phyloP scores from a whole-genome alignment of 2,113 vertebrate species.

The Zapus hudsonius region DNA sequence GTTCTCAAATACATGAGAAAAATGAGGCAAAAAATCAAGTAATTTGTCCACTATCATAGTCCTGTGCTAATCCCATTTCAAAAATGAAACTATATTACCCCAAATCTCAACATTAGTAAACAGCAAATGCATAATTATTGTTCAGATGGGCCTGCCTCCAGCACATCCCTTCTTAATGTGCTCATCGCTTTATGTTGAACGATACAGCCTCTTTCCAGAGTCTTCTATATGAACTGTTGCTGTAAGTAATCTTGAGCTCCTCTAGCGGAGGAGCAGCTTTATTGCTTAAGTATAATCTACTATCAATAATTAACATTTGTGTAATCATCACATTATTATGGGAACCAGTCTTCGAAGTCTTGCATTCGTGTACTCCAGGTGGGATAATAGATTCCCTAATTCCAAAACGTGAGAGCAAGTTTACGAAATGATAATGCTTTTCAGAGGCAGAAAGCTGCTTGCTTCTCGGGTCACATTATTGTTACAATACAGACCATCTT shows the following conservation, averaged over 20 bases:
- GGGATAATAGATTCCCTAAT: background rate
- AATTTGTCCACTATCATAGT: background rate
- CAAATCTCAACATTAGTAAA: background rate
- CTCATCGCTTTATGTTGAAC: background rate
- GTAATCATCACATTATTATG: conserved; percentile 18
- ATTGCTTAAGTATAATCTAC: conserved; percentile 39
- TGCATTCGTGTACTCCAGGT: background rate
- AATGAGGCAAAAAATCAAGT: background rate
- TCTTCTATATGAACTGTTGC: background rate
- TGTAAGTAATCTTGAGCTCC: background rate
- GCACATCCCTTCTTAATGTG: background rate
- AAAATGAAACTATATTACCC: background rate
- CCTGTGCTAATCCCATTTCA: background rate
- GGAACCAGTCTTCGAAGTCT: background rate
- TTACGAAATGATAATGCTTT: conserved; percentile 34
- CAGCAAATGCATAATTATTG: background rate
- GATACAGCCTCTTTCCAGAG: background rate
- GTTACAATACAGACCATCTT: background rate
- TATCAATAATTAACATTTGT: conserved; percentile 57
- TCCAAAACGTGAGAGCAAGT: background rate
- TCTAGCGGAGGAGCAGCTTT: conserved; percentile 26
- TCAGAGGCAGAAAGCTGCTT: conserved; percentile 38
- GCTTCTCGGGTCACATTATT: background rate
- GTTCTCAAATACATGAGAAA: background rate
- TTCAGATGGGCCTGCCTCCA: background rate